Evolutionary conservation across 2,113 vertebrate species (phyloP).

Genomic region (Athene cunicularia): DNA sequence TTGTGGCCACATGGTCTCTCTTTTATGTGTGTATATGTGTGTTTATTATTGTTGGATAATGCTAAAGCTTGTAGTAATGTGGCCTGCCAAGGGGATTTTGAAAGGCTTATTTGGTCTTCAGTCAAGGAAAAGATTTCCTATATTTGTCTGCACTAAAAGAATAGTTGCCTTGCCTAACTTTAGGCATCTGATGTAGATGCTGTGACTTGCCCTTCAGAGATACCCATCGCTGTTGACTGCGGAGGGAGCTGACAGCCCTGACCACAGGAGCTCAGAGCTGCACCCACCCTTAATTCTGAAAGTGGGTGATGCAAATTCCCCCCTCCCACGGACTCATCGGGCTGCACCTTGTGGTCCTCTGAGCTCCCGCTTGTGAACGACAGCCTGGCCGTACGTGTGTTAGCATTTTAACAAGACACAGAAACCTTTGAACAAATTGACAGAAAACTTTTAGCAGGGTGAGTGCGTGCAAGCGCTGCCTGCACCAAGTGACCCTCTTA

Average conservation of each 20-base stretch:
- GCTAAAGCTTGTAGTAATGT: background rate
- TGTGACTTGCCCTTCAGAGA: background rate
- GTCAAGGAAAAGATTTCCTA: slow-evolving; percentile 1
- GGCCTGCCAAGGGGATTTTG: slow-evolving; percentile 9
- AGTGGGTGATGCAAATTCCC: fast-evolving
- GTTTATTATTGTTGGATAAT: slow-evolving; percentile 47
- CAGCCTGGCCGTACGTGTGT: background rate
- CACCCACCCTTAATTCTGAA: background rate
- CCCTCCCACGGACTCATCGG: background rate
- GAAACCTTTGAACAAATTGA: slow-evolving; percentile 65
- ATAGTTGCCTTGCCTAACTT: background rate
- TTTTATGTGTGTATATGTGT: background rate
- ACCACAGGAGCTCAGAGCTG: background rate
- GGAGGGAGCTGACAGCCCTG: background rate
- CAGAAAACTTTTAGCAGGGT: slow-evolving; percentile 52
- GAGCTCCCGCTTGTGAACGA: background rate
- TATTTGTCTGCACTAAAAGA: background rate
- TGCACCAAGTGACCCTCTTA: slow-evolving; percentile 63
- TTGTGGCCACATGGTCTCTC: background rate
- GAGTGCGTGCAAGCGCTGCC: background rate
- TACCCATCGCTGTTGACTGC: fast-evolving
- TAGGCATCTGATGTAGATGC: background rate
- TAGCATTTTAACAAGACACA: slow-evolving; percentile 23
- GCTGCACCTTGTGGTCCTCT: fast-evolving
- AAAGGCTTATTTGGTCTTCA: background rate